Percentiles rank a stretch among this genome's conserved stretches.
phyloP scores from a whole-genome alignment of 2,888 invertebrate genomes.

The Trypoxylon attenuatum region DNA sequence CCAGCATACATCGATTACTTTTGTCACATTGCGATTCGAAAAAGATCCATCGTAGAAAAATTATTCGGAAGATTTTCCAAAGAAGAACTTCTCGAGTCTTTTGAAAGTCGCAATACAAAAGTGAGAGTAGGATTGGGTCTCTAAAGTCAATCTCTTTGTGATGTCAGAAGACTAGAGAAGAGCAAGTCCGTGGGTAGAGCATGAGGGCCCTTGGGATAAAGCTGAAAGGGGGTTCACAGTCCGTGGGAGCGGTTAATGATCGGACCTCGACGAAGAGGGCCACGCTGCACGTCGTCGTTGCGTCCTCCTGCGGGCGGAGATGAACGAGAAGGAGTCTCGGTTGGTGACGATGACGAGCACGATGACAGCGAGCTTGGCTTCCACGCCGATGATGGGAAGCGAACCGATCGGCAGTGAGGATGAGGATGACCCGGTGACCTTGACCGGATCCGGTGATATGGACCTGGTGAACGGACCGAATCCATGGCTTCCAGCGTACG shows the following conservation, averaged over 20 bases:
- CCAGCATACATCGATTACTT: too few relatives aligned
- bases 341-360: constrained; percentile 16
- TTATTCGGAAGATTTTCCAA: too few relatives aligned
- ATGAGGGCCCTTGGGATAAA: constrained; percentile 58
- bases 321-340: constrained; percentile 40
- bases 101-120: too few relatives aligned
- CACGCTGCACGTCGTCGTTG: constrained; percentile 48
- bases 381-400: constrained; percentile 35
- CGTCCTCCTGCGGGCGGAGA: constrained; percentile 25
- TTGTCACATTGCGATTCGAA: too few relatives aligned
- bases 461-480: constrained; percentile 78
- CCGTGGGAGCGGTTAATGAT: constrained; percentile 66
- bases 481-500: constrained; percentile 88
- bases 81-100: too few relatives aligned
- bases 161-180: constrained; percentile 20
- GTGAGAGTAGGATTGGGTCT: too few relatives aligned
- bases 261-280: constrained; percentile 45
- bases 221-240: constrained; percentile 67
- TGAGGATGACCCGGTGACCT: constrained; percentile 50
- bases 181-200: constrained; percentile 38
- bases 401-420: constrained; percentile 38
- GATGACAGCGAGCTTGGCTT: constrained; percentile 34
- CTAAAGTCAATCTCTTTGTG: too few relatives aligned
- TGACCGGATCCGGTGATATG: constrained; percentile 61
- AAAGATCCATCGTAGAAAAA: too few relatives aligned